Conservation (phyloP, 1,140 invertebrate genomes). For the Phymorhynchus buccinoides region DNA sequence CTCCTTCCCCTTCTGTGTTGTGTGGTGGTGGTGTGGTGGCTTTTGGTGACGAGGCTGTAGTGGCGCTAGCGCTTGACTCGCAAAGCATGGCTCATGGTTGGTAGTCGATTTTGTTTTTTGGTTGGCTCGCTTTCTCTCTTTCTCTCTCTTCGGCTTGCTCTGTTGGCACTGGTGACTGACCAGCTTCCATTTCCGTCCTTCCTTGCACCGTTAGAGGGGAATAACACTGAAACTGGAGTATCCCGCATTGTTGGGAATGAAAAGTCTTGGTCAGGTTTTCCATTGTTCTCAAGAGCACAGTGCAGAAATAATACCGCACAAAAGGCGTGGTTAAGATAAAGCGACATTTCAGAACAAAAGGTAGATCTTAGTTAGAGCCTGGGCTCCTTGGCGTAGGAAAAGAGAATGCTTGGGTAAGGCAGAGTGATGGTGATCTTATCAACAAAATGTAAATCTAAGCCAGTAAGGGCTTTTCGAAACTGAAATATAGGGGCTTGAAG, state of each 20-base stretch:
- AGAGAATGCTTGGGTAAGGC: too few species aligned
- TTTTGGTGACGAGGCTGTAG: neutral
- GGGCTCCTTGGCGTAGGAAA: too few species aligned
- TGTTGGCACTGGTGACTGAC: too few species aligned
- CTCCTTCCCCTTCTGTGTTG: neutral
- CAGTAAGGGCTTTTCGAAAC: too few species aligned
- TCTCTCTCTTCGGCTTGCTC: neutral
- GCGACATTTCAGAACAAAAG: too few species aligned
- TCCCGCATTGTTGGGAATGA: neutral
- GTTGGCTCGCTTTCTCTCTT: neutral
- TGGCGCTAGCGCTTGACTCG: neutral
- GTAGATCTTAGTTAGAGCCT: too few species aligned
- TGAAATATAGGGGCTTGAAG: too few species aligned
- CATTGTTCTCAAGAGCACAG: too few species aligned
- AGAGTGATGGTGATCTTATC: too few species aligned
- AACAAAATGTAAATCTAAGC: too few species aligned
- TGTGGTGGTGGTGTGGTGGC: constrained; percentile 14
- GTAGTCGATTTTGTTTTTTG: neutral
- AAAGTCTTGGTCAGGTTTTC: neutral
- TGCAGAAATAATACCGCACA: too few species aligned
- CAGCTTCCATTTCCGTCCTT: neutral
- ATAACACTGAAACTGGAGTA: neutral
- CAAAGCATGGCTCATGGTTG: constrained; percentile 11
- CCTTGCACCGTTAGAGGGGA: neutral
- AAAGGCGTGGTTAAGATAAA: too few species aligned